Evolutionary conservation across 2,888 invertebrate genomes (phyloP), one percentile per base, ranked within the genome.

Genomic region (Adelognathus sp.): DNA sequence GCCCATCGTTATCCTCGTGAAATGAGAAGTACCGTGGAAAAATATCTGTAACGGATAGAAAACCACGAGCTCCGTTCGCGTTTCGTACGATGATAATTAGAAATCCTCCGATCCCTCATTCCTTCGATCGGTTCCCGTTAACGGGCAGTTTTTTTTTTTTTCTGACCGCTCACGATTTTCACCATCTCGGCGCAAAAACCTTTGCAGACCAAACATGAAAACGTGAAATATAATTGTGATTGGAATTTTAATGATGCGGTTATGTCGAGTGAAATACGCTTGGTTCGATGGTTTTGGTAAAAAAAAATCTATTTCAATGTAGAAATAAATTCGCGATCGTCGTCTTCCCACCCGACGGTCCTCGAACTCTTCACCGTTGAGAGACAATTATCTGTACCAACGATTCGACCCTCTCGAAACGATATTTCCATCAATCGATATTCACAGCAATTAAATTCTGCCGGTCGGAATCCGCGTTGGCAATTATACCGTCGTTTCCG

Each of bases 401-500:
- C n/a, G 33, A 69, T 63, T 56, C 54, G 31, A 33, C 39, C n/a
- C n/a, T 31, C 33, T 33, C 50, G 39, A 60, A 24, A 18, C 39
- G 24, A 29, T 33, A 77, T 77, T 73, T 31, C 44, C 31, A 24
- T 69, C 21, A 54, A 63, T 73, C 73, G 73, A 73, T 73, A 77
- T 63, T 63, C 46, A 24, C 14, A 14, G 72, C 72, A 73, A 77
- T 77, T 67, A 73, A 77, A 77, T 77, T 73, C 29, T 54, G 21
- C 39, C 73, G 46, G 54, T 69, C n/a, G 50, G 74, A 70, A n/a
- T n/a, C n/a, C 46, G 27, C n/a, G 41, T 52, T 29, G 33, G 63
- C 16, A 78, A 69, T 74, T 61, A 74, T 52, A 50, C 58, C 63
- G 41, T 56, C 39, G 63, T n/a, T 44, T 6, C n/a, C 18, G 18